Evolutionary conservation across 64 coral and sea anemone species (phyloP), one percentile per base, ranked within the genome.

Genomic region (Exaiptasia diaphana): DNA sequence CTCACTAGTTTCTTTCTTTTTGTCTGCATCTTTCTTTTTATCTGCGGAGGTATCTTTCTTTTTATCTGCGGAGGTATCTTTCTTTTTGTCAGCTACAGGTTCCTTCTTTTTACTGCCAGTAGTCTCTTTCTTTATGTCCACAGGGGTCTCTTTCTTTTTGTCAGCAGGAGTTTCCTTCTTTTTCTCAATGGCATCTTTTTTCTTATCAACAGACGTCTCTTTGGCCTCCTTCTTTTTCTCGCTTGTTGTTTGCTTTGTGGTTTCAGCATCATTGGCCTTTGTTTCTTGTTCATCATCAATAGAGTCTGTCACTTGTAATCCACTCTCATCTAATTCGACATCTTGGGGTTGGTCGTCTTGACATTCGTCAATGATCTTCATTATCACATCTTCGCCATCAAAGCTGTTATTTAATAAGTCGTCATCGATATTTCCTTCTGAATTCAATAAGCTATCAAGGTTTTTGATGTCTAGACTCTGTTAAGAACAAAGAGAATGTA

Each of bases 351-450:
- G 61, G 30, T 65, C 61, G 20, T 65, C 61, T 20, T 65, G 27
- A 35, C 61, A 65, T 35, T 65, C 61, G 22, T 65, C 61, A 15
- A 65, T 65, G 32, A 65, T 65, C 18, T 62, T 62, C 58, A 62
- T 62, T 62, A 62, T 62, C 0, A 62, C 58, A 23, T 31, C 58
- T 62, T 62, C 58, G 0, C 58, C 58, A 62, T 62, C 58, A 32
- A 62, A 62, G 34, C 58, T 62, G 27, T 62, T 31, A 30, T 31
- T 24, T 8, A 27, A 23, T 8, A 62, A 62, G 2, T 62, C 58
- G 20, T 62, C 58, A 14, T 62, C 58, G 3, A n/a, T 24, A 4
- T 58, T 58, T 4, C 29, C 22, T n/a, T 58, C n/a, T 24, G 23
- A n/a, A n/a, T n/a, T n/a, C n/a, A n/a, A n/a, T n/a, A n/a, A n/a